Conservation (phyloP, 2,113 vertebrate genomes). For the Dicaeum eximium region DNA sequence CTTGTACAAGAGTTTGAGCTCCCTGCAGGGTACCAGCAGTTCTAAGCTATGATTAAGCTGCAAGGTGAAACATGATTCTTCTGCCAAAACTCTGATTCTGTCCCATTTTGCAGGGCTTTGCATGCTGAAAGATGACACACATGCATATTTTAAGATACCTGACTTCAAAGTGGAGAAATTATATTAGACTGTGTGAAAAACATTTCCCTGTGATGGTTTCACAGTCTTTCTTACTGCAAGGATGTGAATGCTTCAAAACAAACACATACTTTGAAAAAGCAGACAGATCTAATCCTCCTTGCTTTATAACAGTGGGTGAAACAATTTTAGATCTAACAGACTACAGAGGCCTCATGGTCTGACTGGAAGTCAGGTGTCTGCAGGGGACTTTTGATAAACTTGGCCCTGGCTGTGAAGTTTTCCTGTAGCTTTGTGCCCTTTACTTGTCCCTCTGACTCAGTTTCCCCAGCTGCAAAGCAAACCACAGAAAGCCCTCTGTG, state of each 20-base stretch:
- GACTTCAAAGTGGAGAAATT: neutral
- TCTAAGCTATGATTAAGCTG: slow-evolving; percentile 7
- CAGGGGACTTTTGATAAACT: neutral
- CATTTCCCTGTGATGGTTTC: neutral
- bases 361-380: neutral
- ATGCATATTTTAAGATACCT: neutral
- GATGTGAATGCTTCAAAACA: neutral
- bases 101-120: neutral
- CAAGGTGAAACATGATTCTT: neutral
- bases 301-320: neutral
- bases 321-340: neutral
- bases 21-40: neutral
- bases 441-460: neutral
- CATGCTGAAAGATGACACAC: slow-evolving; percentile 17
- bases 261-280: neutral
- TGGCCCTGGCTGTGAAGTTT: neutral
- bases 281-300: neutral
- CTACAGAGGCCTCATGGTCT: neutral
- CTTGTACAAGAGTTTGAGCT: neutral
- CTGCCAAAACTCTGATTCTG: neutral
- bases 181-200: neutral
- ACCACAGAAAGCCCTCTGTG: neutral
- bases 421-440: neutral
- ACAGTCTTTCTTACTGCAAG: neutral
- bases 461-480: neutral